Evolutionary conservation across 2,797 vertebrate species (phyloP), one percentile per base, ranked within the genome.

Genomic region (Dallia pectoralis): DNA sequence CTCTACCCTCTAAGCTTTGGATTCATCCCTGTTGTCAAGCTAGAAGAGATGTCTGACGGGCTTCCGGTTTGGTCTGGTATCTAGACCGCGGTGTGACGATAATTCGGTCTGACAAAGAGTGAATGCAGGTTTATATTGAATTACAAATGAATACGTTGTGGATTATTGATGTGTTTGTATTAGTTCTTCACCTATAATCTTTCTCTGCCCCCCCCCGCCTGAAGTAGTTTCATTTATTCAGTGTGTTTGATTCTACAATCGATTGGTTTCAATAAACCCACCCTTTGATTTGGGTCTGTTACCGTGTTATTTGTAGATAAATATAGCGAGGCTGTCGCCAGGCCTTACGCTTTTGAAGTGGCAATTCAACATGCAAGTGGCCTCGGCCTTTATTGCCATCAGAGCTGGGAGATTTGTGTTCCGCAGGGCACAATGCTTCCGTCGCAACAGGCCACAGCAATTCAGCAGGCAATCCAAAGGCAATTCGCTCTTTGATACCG

Each of bases 401-500:
- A 14, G 44, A 67, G 40, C 66, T 48, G 4, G 47, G 66, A 27
- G 66, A 44, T 29, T 16, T 47, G 66, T 12, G 66, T 47, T 67
- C 44, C 18, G 66, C 12, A 27, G 66, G 44, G 16, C 14, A 47
- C 66, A 67, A 27, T 67, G 25, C n/a, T 22, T 67, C 66, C 29
- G 1, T 53, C 48, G 14, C 44, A 53, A 69, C 67, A 69, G 48
- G 68, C 68, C 30, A 29, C 59, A 15, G 72, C 72, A 73, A 79
- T 70, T 59, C 65, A 74, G 51, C 67, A 67, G 63, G 22, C 71
- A 71, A 74, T 70, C 72, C 77, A 74, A 79, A 70, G 74, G 77
- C 72, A 40, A 70, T 75, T 74, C 49, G 63, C 69, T 40, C 66
- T 68, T 77, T 27, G 48, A 71, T 29, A 22, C 78, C 61, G 63